phyloP scores from a whole-genome alignment of 2,888 invertebrate species.

The Chrysina gloriosa region DNA sequence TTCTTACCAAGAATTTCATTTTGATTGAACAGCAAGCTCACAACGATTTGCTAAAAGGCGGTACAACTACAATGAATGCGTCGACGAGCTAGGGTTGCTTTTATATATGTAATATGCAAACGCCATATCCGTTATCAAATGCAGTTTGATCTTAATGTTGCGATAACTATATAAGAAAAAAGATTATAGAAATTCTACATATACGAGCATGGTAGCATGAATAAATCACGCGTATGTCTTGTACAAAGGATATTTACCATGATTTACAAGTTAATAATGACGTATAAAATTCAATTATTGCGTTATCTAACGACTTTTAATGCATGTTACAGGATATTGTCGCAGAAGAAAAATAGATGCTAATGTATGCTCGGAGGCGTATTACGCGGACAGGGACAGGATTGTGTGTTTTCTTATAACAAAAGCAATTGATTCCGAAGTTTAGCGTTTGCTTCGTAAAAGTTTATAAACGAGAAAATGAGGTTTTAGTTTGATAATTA shows the following conservation, averaged over 20 bases:
- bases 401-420: too few relatives aligned
- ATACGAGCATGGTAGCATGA: neutral
- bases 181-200: neutral
- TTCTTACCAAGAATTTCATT: constrained; percentile 35
- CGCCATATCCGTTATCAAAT: too few relatives aligned
- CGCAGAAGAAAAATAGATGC: constrained; percentile 3
- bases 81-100: neutral
- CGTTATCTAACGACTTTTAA: neutral
- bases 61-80: constrained; percentile 2
- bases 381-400: constrained; percentile 1
- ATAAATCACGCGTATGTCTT: constrained; percentile 13
- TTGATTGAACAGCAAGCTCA: neutral
- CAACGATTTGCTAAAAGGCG: neutral
- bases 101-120: neutral
- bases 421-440: too few relatives aligned
- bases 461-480: too few relatives aligned
- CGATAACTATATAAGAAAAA: neutral
- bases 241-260: constrained; percentile 29
- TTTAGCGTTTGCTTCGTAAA: too few relatives aligned
- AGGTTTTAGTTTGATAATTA: too few relatives aligned
- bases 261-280: constrained; percentile 25
- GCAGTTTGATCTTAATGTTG: neutral
- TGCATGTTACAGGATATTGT: constrained; percentile 18
- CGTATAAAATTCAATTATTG: constrained; percentile 24
- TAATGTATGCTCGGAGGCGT: neutral